Evolutionary conservation across 2,113 vertebrate species (phyloP).

Genomic region (Chaetodon trifascialis): DNA sequence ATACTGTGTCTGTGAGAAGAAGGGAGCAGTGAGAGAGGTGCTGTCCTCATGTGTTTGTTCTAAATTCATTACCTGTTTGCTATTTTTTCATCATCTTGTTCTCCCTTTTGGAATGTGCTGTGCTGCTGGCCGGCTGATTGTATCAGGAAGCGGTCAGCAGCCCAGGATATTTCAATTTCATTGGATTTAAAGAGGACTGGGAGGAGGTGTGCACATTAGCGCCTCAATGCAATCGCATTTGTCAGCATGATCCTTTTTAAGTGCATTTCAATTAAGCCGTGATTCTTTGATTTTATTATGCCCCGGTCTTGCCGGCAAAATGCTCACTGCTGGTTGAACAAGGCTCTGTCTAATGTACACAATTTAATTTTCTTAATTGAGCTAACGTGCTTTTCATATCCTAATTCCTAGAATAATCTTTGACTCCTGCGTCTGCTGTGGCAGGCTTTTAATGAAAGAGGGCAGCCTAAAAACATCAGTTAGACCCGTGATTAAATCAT

Average conservation of each 20-base stretch:
- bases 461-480: constrained; percentile 88
- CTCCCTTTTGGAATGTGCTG: constrained; percentile 46
- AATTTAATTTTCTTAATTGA: constrained; percentile 99
- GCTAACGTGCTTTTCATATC: constrained; percentile 96
- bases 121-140: constrained; percentile 87
- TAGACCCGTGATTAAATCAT: constrained; percentile 87
- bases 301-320: constrained; percentile 85
- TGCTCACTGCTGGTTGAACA: constrained; percentile 88
- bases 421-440: constrained; percentile 88
- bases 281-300: constrained; percentile 99
- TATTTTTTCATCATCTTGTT: constrained; percentile 61
- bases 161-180: constrained; percentile 90
- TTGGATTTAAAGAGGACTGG: constrained; percentile 93
- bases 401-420: constrained; percentile 96
- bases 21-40: constrained; percentile 8
- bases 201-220: constrained; percentile 89
- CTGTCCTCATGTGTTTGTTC: constrained; percentile 86
- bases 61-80: constrained; percentile 92
- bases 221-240: constrained; percentile 95
- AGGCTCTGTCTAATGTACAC: constrained; percentile 92
- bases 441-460: constrained; percentile 91
- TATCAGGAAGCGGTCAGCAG: constrained; percentile 92
- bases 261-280: constrained; percentile 98
- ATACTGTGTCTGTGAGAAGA: not conserved
- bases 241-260: constrained; percentile 98